phyloP scores from a whole-genome alignment of 2,797 vertebrate species.

The Poeciliopsis gracilis region DNA sequence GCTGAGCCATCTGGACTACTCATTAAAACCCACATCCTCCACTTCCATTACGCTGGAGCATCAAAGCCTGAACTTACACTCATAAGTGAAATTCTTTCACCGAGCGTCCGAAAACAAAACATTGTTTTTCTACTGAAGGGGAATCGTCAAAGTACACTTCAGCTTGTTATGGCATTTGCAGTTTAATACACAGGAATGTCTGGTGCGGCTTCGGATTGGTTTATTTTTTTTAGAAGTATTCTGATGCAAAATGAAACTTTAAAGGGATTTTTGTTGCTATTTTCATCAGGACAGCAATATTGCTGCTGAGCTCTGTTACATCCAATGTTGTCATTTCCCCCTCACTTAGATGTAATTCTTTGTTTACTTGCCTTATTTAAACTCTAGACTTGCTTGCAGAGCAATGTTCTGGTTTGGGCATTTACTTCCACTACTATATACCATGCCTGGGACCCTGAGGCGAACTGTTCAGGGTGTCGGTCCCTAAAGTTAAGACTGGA shows the following conservation, averaged over 20 bases:
- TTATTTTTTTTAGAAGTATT: background rate
- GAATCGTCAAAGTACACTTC: background rate
- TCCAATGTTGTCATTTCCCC: background rate
- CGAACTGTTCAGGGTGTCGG: background rate
- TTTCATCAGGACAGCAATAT: background rate
- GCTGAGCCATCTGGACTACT: conserved; percentile 54
- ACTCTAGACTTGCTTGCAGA: background rate
- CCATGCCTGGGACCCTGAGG: background rate
- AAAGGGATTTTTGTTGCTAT: background rate
- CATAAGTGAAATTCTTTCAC: conserved; percentile 21
- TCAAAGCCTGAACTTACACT: conserved; percentile 39
- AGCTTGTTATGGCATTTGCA: conserved; percentile 1
- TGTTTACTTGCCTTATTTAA: background rate
- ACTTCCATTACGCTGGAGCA: conserved; percentile 48
- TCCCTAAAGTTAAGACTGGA: background rate
- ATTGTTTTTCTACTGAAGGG: background rate
- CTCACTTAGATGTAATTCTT: background rate
- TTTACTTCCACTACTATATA: background rate
- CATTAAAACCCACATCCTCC: conserved; percentile 65
- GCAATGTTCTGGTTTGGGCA: background rate
- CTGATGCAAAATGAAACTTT: background rate
- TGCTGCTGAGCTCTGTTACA: background rate
- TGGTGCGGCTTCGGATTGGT: background rate
- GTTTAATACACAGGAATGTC: background rate
- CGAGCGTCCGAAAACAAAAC: conserved; percentile 8